These are phyloP conservation scores for Drosophila mercatorum DNA, from an alignment of 2,888 invertebrate species.

Conservation along the genomic window DNA sequence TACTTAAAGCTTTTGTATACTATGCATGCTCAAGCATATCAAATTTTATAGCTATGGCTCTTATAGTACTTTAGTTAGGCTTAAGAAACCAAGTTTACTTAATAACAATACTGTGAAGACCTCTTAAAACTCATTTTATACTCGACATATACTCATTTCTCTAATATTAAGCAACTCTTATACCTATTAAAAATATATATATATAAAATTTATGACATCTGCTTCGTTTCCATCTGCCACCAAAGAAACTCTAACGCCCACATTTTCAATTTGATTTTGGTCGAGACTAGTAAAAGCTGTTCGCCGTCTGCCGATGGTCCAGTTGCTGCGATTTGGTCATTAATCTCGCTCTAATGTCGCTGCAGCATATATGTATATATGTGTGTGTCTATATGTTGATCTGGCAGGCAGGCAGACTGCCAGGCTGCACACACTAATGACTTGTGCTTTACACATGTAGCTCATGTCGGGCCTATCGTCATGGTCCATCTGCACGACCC, in stretches of 20 bases:
- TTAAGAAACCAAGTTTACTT: not conserved
- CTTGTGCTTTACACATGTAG: conserved; percentile 74
- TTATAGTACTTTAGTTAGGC: not conserved
- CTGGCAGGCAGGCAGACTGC: conserved; percentile 17
- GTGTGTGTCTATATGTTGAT: not conserved
- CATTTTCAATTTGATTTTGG: conserved; percentile 4
- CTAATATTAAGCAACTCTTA: not conserved
- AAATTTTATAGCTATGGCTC: not conserved
- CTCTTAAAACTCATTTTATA: no score
- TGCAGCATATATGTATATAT: not conserved
- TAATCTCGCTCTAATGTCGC: conserved; percentile 60
- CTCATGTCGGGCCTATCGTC: conserved; percentile 54
- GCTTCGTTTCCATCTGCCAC: not conserved
- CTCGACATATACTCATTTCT: no score
- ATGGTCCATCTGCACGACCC: conserved; percentile 22
- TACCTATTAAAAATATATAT: not conserved
- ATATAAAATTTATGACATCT: not conserved
- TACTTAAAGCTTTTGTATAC: not conserved
- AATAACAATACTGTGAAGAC: no score
- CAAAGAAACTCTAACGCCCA: not conserved
- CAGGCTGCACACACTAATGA: conserved; percentile 65
- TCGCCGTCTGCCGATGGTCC: conserved; percentile 38
- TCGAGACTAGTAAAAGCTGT: conserved; percentile 1
- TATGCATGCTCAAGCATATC: not conserved
- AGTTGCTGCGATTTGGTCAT: conserved; percentile 37